Conservation (phyloP, 2,797 vertebrate species). For the Sardinella longiceps region DNA sequence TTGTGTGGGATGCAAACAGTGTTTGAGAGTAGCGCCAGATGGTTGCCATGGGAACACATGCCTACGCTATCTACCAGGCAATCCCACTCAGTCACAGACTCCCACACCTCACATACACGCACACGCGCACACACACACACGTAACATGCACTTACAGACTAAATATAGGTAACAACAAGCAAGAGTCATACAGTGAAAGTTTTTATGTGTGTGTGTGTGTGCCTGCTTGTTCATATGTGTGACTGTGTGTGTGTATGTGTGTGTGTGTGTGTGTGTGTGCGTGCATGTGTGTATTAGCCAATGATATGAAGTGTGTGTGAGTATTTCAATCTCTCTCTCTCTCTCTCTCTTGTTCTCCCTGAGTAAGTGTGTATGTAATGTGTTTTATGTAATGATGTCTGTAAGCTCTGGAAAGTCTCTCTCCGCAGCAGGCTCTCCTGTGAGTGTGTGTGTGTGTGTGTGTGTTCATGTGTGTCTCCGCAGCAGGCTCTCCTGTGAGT, state of each 20-base stretch:
- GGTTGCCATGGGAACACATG: constrained; percentile 78
- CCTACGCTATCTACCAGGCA: constrained; percentile 82
- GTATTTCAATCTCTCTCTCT: too few relatives aligned
- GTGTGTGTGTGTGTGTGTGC: neutral
- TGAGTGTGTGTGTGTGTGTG: too few relatives aligned
- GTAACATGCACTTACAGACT: neutral
- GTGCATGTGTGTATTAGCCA: neutral
- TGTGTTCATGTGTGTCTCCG: too few relatives aligned
- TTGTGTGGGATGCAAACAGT: constrained; percentile 77
- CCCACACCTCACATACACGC: constrained; percentile 56
- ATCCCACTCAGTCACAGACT: constrained; percentile 79
- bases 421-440: neutral
- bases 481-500: too few relatives aligned
- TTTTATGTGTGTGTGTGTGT: neutral
- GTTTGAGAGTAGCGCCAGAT: constrained; percentile 79
- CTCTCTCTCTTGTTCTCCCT: too few relatives aligned
- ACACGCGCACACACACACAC: constrained; percentile 22
- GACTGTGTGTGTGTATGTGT: neutral
- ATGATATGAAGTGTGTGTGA: too few relatives aligned
- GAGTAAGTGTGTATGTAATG: neutral
- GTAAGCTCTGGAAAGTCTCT: constrained; percentile 24
- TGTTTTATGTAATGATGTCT: constrained; percentile 20
- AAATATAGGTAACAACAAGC: neutral
- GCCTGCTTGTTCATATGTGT: neutral
- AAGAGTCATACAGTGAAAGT: neutral